These are phyloP conservation scores for Hemithea aestivaria DNA, from an alignment of 2,888 invertebrate species.

Conservation along the genomic window DNA sequence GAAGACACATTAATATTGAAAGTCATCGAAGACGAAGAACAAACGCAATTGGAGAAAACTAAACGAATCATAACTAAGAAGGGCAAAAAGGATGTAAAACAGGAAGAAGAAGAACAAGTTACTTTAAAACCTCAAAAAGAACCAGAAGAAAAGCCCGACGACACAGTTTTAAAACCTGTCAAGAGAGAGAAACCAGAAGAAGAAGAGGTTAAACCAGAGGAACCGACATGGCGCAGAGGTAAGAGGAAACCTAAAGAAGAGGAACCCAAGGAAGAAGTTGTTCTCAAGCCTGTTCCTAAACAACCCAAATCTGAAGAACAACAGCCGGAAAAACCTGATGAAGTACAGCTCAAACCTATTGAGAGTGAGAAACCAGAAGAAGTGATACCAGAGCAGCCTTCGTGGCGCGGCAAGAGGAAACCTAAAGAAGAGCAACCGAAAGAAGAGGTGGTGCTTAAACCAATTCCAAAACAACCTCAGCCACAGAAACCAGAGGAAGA, in stretches of 20 bases:
- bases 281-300: conserved; percentile 25
- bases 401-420: conserved; percentile 39
- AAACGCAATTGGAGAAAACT: conserved; percentile 5
- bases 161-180: conserved; percentile 42
- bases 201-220: conserved; percentile 43
- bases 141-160: conserved; percentile 53
- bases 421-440: conserved; percentile 29
- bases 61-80: conserved; percentile 1
- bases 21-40: conserved; percentile 40
- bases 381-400: conserved; percentile 39
- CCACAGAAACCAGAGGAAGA: conserved; percentile 32
- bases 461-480: conserved; percentile 29
- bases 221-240: conserved; percentile 41
- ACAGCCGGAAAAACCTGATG: conserved; percentile 45
- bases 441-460: conserved; percentile 6
- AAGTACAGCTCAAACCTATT: conserved; percentile 43
- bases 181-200: conserved; percentile 18
- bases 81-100: conserved; percentile 12
- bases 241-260: conserved; percentile 34
- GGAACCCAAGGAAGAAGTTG: conserved; percentile 15
- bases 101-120: conserved; percentile 3
- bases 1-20: conserved; percentile 80
- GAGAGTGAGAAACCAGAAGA: conserved; percentile 18
- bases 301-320: conserved; percentile 34
- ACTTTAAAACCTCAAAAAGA: neutral